Evolutionary conservation across 2,888 invertebrate species (phyloP), one percentile per base, ranked within the genome.

Genomic region (Steinernema hermaphroditum): DNA sequence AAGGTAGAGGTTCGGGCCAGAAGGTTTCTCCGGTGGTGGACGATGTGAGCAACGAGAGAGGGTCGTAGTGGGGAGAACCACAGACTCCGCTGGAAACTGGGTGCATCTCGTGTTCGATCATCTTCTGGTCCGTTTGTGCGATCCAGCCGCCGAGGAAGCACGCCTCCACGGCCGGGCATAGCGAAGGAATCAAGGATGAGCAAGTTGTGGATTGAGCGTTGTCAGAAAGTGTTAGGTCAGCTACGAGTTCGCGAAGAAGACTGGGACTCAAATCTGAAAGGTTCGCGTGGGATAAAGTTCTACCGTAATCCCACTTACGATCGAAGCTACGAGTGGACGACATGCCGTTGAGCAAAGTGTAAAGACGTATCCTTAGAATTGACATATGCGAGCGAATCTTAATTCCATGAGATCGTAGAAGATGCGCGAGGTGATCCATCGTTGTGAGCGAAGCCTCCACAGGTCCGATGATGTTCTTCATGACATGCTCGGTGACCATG

Each of bases 381-480:
- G 76, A 75, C 68, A 84, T 79, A 24, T 80, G 74, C 24, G 77
- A 75, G 12, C 85, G 74, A 73, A 86, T 77, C 19, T 77, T 92
- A 69, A 93, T 93, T 16, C 95, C 94, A 88, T 94, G 94, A 84
- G 91, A 92, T 86, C 94, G 93, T 37, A 94, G 89, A 29, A 95
- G 92, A 24, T 91, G 90, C 73, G 92, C 91, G 81, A 95, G 91
- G 84, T 68, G 69, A 24, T 41, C 92, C 78, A 96, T 90, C 91
- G 97, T 96, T 68, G 94, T 93, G 27, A 97, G 90, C 14, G 96
- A 96, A 81, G 94, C 94, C 88, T 97, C 96, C 72, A 97, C 92
- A 0, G 96, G 96, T 4, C 92, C 92, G 27, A 96, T 89, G 72
- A 97, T 89, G 85, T 95, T 91, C 68, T 94, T 90, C 0, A 93